Conservation (phyloP, 2,113 vertebrate species). For the Sander vitreus region DNA sequence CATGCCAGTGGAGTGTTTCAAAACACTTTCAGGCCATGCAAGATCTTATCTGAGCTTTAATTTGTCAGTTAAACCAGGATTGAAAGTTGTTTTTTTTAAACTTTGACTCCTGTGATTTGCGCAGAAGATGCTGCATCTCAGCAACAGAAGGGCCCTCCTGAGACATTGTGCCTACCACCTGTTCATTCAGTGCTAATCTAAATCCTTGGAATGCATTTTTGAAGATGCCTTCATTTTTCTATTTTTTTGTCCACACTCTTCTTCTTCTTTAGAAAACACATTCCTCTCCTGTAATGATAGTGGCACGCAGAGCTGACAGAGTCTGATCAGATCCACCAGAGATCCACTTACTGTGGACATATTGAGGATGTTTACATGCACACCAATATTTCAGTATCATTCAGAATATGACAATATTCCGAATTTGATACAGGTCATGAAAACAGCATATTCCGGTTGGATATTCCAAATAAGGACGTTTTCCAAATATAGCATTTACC, state of each 20-base stretch:
- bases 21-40: background rate
- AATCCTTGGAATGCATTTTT: background rate
- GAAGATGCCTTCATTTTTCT: background rate
- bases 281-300: background rate
- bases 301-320: background rate
- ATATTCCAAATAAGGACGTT: too few relatives aligned
- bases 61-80: background rate
- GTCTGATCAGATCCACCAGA: background rate
- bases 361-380: too few relatives aligned
- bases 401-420: too few relatives aligned
- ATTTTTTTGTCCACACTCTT: background rate
- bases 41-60: background rate
- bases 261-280: background rate
- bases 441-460: too few relatives aligned
- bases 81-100: background rate
- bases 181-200: background rate
- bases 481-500: too few relatives aligned
- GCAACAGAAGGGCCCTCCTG: background rate
- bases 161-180: background rate
- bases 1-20: background rate
- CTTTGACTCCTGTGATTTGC: background rate
- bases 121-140: background rate
- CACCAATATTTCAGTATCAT: too few relatives aligned
- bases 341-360: background rate
- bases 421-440: too few relatives aligned